Conservation (phyloP, 2,797 vertebrate species). For the Crenichthys baileyi region DNA sequence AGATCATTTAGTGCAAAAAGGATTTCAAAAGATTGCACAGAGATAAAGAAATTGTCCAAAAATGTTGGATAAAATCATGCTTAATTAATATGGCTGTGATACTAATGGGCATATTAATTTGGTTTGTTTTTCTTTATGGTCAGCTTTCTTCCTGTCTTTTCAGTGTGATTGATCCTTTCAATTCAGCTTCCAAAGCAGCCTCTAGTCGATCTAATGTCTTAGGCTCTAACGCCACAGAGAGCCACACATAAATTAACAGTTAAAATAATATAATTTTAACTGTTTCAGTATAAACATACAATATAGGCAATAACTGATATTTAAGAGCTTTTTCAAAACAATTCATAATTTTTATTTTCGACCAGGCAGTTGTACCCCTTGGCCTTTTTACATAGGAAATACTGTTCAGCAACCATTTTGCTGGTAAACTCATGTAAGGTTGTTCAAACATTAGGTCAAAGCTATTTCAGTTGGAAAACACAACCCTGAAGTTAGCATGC, state of each 20-base stretch:
- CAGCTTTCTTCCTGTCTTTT: no score
- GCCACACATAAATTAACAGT: not conserved
- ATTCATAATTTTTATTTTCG: not conserved
- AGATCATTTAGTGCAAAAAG: no score
- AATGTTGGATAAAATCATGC: no score
- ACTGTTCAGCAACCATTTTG: not conserved
- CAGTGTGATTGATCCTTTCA: no score
- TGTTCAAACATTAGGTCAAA: not conserved
- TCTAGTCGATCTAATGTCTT: no score
- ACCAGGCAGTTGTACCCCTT: not conserved
- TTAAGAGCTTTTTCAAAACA: not conserved
- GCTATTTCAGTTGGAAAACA: not conserved
- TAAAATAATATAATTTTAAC: not conserved
- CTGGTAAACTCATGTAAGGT: not conserved
- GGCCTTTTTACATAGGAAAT: not conserved
- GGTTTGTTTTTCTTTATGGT: no score
- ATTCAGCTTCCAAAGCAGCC: no score
- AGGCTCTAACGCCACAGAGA: no score
- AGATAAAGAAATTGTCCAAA: no score
- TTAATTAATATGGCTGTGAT: no score
- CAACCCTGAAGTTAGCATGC: not conserved
- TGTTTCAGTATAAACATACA: not conserved
- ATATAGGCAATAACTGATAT: not conserved
- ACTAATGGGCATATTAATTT: no score
- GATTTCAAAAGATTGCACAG: no score